These are phyloP conservation scores for Agrotis clavis DNA, from an alignment of 2,888 invertebrate species.

Conservation along the genomic window DNA sequence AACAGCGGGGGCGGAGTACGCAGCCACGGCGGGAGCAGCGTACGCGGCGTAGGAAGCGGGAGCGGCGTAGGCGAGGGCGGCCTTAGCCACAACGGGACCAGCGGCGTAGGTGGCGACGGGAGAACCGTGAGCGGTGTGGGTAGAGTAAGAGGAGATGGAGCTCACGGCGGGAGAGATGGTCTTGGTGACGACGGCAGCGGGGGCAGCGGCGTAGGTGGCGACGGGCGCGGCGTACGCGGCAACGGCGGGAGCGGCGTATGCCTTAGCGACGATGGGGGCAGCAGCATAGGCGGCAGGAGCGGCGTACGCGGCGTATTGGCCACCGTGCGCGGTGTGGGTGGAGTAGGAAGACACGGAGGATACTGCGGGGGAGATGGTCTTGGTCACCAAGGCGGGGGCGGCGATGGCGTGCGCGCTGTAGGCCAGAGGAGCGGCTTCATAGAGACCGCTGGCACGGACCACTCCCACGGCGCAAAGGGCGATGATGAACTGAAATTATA, in stretches of 20 bases:
- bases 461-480: constrained; percentile 91
- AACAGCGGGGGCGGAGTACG: constrained; percentile 72
- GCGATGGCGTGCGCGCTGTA: constrained; percentile 86
- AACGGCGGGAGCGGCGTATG: constrained; percentile 65
- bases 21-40: constrained; percentile 65
- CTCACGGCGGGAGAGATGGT: constrained; percentile 73
- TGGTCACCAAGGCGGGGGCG: constrained; percentile 80
- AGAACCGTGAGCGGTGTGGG: constrained; percentile 72
- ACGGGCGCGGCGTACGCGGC: constrained; percentile 53
- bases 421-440: constrained; percentile 85
- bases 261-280: constrained; percentile 76
- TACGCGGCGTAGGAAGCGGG: constrained; percentile 65
- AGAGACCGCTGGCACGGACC: constrained; percentile 90
- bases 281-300: constrained; percentile 71
- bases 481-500: constrained; percentile 87
- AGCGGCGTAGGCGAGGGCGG: constrained; percentile 70
- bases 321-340: constrained; percentile 71
- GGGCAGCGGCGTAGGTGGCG: constrained; percentile 80
- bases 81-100: constrained; percentile 74
- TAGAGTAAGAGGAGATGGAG: constrained; percentile 83
- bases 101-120: constrained; percentile 70
- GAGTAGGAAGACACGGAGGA: constrained; percentile 76
- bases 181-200: constrained; percentile 58
- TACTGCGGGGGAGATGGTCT: constrained; percentile 81
- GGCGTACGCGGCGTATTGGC: constrained; percentile 72